Conservation (phyloP, 2,888 invertebrate species). For the Agrotis exclamationis region DNA sequence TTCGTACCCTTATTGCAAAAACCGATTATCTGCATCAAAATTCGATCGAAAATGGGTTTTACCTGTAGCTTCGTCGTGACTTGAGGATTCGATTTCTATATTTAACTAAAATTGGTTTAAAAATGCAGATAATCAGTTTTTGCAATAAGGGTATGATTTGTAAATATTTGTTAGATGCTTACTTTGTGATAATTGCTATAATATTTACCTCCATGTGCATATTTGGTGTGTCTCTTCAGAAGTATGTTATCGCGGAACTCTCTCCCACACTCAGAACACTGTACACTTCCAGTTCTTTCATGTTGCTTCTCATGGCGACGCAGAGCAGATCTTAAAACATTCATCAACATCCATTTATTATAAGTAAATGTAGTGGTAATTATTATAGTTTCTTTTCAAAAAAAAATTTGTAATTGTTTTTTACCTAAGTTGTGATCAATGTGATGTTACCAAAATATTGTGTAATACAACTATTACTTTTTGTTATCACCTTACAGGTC, state of each 20-base stretch:
- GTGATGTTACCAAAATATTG: background rate
- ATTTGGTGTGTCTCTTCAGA: constrained; percentile 83
- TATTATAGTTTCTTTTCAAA: background rate
- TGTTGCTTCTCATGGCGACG: constrained; percentile 86
- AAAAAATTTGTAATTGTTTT: background rate
- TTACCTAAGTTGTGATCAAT: background rate
- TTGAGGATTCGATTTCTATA: no score
- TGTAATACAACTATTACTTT: constrained; percentile 1
- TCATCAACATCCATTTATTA: background rate
- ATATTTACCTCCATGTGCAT: constrained; percentile 85
- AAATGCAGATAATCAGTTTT: no score
- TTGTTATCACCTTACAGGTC: constrained; percentile 18
- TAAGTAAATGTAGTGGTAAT: background rate
- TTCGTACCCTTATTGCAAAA: no score
- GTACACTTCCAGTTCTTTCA: constrained; percentile 79
- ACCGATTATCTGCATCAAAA: no score
- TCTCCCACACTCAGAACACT: constrained; percentile 79
- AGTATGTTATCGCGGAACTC: constrained; percentile 83
- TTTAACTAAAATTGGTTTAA: no score
- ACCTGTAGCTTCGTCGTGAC: no score
- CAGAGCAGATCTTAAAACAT: constrained; percentile 80
- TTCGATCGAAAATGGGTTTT: no score
- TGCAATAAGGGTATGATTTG: no score
- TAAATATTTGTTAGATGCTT: background rate
- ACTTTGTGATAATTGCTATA: background rate